Conservation (phyloP, 2,797 vertebrate genomes). For the Zenarchopterus dispar region DNA sequence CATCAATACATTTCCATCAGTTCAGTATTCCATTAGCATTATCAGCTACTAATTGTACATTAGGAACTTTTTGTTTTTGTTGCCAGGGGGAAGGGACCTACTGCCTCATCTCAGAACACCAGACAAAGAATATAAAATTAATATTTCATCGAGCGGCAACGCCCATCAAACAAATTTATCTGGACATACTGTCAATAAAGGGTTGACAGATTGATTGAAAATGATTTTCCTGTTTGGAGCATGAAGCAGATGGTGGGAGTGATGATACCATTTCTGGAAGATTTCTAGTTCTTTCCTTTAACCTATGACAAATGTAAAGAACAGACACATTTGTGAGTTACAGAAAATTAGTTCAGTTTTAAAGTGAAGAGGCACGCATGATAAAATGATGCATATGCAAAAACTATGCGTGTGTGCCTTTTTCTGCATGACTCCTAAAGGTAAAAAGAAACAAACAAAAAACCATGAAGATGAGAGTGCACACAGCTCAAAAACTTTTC, state of each 20-base stretch:
- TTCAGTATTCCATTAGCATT: conserved; percentile 61
- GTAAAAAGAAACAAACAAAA: no score
- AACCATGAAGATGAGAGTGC: no score
- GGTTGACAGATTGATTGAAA: conserved; percentile 81
- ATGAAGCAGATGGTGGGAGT: conserved; percentile 72
- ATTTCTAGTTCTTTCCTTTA: conserved; percentile 63
- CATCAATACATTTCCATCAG: conserved; percentile 58
- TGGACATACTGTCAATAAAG: conserved; percentile 83
- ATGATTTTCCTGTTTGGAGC: conserved; percentile 75
- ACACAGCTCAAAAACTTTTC: no score
- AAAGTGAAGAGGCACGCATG: no score
- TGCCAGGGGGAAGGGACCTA: conserved; percentile 67
- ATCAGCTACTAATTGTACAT: conserved; percentile 65
- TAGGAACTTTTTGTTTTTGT: conserved; percentile 61
- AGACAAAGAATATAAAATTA: conserved; percentile 75
- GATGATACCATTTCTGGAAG: conserved; percentile 79
- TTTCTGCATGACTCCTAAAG: no score
- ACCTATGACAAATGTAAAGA: conserved; percentile 33
- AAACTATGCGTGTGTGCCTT: no score
- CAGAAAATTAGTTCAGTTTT: no score
- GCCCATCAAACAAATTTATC: conserved; percentile 80
- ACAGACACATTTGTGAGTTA: no score
- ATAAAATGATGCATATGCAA: no score
- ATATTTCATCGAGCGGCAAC: conserved; percentile 78
- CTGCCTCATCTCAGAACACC: conserved; percentile 51